Percentiles rank a stretch among this genome's conserved stretches.
Conservation (phyloP, 2,797 vertebrate species). For the Chelon labrosus region DNA sequence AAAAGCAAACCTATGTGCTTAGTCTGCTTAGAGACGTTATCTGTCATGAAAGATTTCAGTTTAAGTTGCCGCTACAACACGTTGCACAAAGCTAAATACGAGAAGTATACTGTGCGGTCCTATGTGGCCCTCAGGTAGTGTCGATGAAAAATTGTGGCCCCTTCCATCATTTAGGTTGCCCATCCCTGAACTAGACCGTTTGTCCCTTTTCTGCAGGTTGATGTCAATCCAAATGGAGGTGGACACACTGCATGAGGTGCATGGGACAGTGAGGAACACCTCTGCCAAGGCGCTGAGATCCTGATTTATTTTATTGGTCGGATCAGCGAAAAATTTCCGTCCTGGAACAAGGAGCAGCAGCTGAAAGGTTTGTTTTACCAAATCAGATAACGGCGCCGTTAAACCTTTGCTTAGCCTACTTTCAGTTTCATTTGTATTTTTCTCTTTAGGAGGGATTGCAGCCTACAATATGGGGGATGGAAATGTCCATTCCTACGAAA, state of each 20-base stretch:
- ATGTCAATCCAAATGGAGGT: slow-evolving; percentile 32
- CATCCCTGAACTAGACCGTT: too few species aligned
- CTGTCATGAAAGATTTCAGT: too few species aligned
- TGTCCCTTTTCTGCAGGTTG: slow-evolving; percentile 44
- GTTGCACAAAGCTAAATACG: too few species aligned
- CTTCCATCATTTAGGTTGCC: too few species aligned
- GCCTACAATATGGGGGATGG: slow-evolving; percentile 66
- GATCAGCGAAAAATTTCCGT: background rate
- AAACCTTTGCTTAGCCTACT: too few species aligned
- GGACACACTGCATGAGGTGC: background rate
- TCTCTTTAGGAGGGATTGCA: slow-evolving; percentile 56
- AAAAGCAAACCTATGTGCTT: too few species aligned
- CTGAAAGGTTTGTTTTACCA: slow-evolving; percentile 69
- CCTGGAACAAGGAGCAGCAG: slow-evolving; percentile 16
- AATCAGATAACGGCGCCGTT: background rate
- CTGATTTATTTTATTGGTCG: slow-evolving; percentile 18
- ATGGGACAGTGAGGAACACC: slow-evolving; percentile 63
- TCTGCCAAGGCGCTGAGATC: slow-evolving; percentile 50
- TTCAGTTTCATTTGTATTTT: slow-evolving; percentile 13
- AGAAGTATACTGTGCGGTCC: too few species aligned
- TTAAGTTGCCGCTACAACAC: too few species aligned
- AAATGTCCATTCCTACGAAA: slow-evolving; percentile 12
- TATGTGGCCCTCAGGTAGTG: too few species aligned
- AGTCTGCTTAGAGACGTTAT: too few species aligned
- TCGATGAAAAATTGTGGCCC: too few species aligned